Base-by-base conservation (phyloP, 2,113 vertebrate species). In the Sorex fumeus region DNA sequence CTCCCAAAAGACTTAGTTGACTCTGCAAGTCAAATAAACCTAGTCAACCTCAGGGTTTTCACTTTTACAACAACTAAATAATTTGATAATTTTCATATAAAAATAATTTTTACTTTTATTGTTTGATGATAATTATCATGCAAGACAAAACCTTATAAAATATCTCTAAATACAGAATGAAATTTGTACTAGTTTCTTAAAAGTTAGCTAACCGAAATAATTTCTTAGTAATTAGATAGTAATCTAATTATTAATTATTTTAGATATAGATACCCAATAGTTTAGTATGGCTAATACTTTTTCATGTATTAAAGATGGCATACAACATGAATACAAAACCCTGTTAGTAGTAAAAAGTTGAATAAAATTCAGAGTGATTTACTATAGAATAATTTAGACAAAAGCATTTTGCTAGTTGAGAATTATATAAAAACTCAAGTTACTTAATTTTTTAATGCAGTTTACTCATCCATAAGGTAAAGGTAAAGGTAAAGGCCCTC, bases 101-200 rank as follows among this genome's bases (percentile, higher is more conserved):
- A 89, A 57, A 23, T 36, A 36, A 66, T 72, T 40, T n/a, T n/a
- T n/a, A n/a, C n/a, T 88, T 93, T 93, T 6, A 85, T 47, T 71
- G 67, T 18, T 66, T 1, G 11, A 50, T 87, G 66, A 19, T 50
- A 45, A 32, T 81, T 25, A 81, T 66, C 53, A 3, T 2, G 53
- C 12, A 66, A 72, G 15, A 47, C 50, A 77, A 4, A 88, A 3
- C 0, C 19, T 69, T 12, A 83, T 15, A 62, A 69, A 77, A 84
- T 10, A 71, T 47, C 0, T 70, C 72, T 19, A 70, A 69, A 30
- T 76, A 5, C 21, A 70, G 21, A 13, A 36, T 72, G 30, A 71
- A 77, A 40, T 45, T 5, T 60, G 43, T 66, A 60, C 23, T 18
- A 15, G 53, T 1, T 16, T 15, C 4, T 47, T 53, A 11, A 57